A percentile compares a stretch with the other conserved stretches of the same genome.
Conservation (phyloP, 1,140 invertebrate genomes). For the Muscidifurax raptorellus region DNA sequence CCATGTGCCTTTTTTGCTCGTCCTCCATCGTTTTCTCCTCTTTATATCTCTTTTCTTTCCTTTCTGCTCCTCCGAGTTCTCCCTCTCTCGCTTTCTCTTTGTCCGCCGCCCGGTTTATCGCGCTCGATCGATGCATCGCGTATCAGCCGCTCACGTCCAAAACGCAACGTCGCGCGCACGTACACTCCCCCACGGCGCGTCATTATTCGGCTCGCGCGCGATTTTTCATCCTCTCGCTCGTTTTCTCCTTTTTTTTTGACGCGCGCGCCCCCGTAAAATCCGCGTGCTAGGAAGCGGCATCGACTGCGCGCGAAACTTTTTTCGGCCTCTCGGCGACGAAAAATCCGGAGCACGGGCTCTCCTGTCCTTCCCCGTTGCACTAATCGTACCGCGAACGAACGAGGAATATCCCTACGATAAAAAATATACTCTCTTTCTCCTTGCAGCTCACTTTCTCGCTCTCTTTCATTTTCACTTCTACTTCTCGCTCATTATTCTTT, state of each 20-base stretch:
- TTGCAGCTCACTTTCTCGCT: not conserved
- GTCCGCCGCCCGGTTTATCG: not conserved
- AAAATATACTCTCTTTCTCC: slow-evolving; percentile 46
- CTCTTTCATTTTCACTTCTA: not conserved
- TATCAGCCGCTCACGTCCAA: too few species aligned
- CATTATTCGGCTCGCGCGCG: not conserved
- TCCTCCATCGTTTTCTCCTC: not conserved
- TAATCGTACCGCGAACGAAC: not conserved
- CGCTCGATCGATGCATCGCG: slow-evolving; percentile 8
- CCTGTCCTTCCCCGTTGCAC: not conserved
- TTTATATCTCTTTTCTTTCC: slow-evolving; percentile 20
- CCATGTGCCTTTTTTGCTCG: not conserved
- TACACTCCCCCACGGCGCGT: not conserved
- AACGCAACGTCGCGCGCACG: not conserved
- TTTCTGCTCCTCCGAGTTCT: not conserved
- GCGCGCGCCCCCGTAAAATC: not conserved
- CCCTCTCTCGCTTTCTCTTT: not conserved
- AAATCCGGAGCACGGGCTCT: not conserved
- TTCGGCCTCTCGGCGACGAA: not conserved
- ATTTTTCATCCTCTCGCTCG: slow-evolving; percentile 11
- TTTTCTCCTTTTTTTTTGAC: not conserved
- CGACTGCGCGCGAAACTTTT: slow-evolving; percentile 5
- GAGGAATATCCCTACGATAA: slow-evolving; percentile 26
- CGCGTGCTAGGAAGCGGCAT: not conserved
- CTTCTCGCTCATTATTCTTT: slow-evolving; percentile 4